Evolutionary conservation across 2,113 vertebrate genomes (phyloP).

Genomic region (Sclerurus mexicanus): DNA sequence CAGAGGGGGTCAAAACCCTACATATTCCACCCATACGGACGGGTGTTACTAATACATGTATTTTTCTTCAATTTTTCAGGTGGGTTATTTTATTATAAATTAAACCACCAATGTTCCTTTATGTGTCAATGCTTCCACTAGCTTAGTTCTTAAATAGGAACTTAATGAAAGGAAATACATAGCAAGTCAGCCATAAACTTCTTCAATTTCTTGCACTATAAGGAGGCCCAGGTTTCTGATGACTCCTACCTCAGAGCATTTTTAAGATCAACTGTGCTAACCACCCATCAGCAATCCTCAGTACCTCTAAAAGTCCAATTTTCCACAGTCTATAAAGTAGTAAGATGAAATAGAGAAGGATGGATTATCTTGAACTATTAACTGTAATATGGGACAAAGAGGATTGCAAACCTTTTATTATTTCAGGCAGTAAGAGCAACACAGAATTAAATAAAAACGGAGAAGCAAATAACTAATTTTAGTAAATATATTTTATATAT

Average conservation of each 20-base stretch:
- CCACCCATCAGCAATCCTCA: neutral
- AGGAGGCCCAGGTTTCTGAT: neutral
- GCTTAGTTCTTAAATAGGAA: neutral
- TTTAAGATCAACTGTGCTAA: neutral
- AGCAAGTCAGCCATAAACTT: neutral
- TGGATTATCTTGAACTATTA: neutral
- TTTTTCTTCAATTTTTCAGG: neutral
- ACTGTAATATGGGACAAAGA: neutral
- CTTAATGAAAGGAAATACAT: neutral
- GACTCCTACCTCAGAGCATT: neutral
- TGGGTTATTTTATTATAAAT: neutral
- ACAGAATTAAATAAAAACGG: neutral
- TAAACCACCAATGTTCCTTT: neutral
- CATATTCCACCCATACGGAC: neutral
- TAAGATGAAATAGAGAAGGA: neutral
- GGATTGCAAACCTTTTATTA: neutral
- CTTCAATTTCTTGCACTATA: neutral
- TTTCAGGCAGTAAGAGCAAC: neutral
- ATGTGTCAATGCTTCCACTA: neutral
- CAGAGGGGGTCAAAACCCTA: neutral
- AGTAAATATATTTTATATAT: neutral
- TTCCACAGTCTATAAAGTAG: neutral
- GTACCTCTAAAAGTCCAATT: neutral
- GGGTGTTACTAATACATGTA: neutral
- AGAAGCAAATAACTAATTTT: neutral